Base-by-base conservation (phyloP, 2,113 vertebrate species). In the Hystrix brachyura region DNA sequence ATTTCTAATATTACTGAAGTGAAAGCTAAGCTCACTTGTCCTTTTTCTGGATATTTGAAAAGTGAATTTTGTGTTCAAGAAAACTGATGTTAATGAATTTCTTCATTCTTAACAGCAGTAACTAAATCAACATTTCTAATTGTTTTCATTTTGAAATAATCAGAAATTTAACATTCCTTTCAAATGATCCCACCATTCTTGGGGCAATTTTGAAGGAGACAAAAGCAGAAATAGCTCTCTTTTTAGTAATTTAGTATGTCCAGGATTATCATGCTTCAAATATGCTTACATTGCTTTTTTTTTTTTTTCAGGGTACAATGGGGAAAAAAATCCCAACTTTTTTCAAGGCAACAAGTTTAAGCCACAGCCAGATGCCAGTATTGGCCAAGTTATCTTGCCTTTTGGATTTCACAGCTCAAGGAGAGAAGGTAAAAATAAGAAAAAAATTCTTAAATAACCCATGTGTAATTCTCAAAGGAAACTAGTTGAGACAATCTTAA, bases 91-190 rank as follows among this genome's bases (percentile, higher is more conserved):
- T 87, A 80, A 76, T 76, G 15, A 83, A 87, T 90, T 90, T 57
- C n/a, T 55, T 95, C 62, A 90, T 1, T 34, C 3, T 74, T 90
- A 43, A 27, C 14, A 62, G 72, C 32, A 90, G 29, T 23, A 80
- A 64, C 23, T 57, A 32, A 86, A 62, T 12, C 43, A n/a, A 81
- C 3, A 38, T 84, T 91, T 87, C 7, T 74, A 79, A 72, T 94
- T 60, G 25, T 46, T 83, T 90, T 90, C 55, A 51, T 78, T 91
- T 97, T 94, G 43, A 91, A 92, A 65, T 84, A 92, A 89, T 88
- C 62, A 84, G 32, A 92, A 74, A 88, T 59, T 9, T 88, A 65
- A 57, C 32, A 82, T 93, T 85, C 71, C 78, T 64, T 94, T 94
- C 46, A 95, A 57, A 94, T 67, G 9, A 69, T 51, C 51, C 85